Conservation (phyloP, 2,797 vertebrate genomes). For the Astyanax mexicanus region DNA sequence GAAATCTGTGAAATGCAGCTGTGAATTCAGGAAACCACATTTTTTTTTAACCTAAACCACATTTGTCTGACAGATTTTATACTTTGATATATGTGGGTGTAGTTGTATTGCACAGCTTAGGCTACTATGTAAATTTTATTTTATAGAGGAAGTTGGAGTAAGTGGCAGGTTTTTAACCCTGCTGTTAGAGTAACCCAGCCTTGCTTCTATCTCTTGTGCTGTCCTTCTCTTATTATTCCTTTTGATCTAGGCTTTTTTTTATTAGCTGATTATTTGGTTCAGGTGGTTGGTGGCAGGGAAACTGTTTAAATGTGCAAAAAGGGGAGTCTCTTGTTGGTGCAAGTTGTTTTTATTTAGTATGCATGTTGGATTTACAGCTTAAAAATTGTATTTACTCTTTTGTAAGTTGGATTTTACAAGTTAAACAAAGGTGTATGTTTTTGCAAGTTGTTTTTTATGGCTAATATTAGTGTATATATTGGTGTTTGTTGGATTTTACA, state of each 20-base stretch:
- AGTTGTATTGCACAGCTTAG: too few relatives aligned
- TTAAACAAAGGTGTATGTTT: too few relatives aligned
- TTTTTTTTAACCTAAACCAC: slow-evolving; percentile 11
- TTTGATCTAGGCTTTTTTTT: too few relatives aligned
- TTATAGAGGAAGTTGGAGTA: background rate
- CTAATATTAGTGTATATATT: background rate
- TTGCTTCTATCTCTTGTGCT: too few relatives aligned
- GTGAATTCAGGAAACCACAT: slow-evolving; percentile 1
- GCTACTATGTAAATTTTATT: background rate
- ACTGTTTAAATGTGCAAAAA: too few relatives aligned
- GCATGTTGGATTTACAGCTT: background rate
- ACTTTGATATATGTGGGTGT: too few relatives aligned
- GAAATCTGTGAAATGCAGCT: background rate
- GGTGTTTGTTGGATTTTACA: background rate
- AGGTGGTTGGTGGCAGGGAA: too few relatives aligned
- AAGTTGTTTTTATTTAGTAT: background rate
- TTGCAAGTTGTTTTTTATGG: background rate
- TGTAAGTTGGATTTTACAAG: background rate
- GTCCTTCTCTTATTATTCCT: too few relatives aligned
- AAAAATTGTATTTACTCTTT: background rate
- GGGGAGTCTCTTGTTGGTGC: background rate
- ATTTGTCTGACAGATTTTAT: background rate
- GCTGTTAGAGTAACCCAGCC: too few relatives aligned
- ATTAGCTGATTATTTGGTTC: too few relatives aligned
- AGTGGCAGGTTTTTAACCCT: background rate